A percentile compares a stretch with the other conserved stretches of the same genome.
Conservation (phyloP, 2,113 vertebrate species). For the Lepisosteus osseus region DNA sequence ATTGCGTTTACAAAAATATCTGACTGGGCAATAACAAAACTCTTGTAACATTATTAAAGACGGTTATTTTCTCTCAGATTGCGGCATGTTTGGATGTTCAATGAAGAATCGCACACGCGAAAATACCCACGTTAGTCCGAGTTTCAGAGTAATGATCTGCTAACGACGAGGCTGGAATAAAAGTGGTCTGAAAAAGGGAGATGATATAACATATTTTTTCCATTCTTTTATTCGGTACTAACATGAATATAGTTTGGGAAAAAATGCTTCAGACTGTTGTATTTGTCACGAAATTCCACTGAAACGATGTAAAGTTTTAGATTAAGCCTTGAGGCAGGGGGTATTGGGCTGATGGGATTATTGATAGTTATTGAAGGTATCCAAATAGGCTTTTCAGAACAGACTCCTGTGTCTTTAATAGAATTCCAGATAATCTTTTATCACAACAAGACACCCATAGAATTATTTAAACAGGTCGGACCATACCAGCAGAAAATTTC, state of each 20-base stretch:
- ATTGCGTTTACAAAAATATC: no score
- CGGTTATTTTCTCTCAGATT: no score
- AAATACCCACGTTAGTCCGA: no score
- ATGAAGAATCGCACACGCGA: neutral
- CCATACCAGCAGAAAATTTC: constrained; percentile 89
- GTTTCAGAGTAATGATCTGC: neutral
- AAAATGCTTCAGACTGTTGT: constrained; percentile 39
- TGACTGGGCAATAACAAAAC: no score
- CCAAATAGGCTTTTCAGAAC: constrained; percentile 75
- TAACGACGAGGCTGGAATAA: neutral
- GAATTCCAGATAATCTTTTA: constrained; percentile 91
- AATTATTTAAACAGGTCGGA: constrained; percentile 90
- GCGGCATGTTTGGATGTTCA: neutral
- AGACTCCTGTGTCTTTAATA: constrained; percentile 87
- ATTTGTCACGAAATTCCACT: constrained; percentile 48
- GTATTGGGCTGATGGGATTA: constrained; percentile 77
- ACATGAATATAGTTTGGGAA: constrained; percentile 52
- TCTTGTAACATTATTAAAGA: no score
- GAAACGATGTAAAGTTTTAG: constrained; percentile 75
- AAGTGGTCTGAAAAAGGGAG: neutral
- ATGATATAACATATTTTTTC: neutral
- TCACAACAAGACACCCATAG: constrained; percentile 88
- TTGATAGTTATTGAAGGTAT: constrained; percentile 78
- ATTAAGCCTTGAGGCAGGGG: constrained; percentile 73
- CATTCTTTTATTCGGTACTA: neutral